Evolutionary conservation across 1,140 invertebrate species (phyloP).

Genomic region (Monomorium pharaonis): DNA sequence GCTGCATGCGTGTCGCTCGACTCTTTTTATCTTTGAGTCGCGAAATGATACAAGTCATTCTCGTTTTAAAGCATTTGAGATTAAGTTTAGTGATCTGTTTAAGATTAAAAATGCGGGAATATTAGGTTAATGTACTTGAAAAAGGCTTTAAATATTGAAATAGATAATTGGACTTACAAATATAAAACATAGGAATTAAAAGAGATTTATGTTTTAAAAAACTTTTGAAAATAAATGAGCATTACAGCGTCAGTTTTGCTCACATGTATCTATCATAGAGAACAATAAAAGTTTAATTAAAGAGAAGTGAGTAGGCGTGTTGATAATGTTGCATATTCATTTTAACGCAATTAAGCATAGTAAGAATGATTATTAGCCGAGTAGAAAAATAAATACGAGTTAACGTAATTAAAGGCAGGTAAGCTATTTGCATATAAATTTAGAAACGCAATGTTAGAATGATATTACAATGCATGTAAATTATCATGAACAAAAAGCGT

Average conservation of each 20-base stretch:
- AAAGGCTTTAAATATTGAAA: not conserved
- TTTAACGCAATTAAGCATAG: not conserved
- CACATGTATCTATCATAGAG: not conserved
- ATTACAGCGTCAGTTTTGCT: not conserved
- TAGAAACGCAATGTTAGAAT: not conserved
- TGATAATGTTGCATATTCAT: conserved; percentile 17
- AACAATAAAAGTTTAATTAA: conserved; percentile 18
- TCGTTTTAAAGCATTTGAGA: not conserved
- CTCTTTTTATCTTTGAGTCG: not conserved
- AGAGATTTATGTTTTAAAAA: not conserved
- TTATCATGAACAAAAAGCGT: not conserved
- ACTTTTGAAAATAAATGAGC: not conserved
- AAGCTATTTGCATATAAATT: not conserved
- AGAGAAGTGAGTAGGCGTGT: not conserved
- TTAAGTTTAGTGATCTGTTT: not conserved
- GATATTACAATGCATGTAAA: not conserved
- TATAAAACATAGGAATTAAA: not conserved
- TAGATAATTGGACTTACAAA: not conserved
- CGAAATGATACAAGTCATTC: not conserved
- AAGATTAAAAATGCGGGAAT: not conserved
- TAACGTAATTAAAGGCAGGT: not conserved
- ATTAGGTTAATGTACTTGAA: not conserved
- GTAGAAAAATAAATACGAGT: not conserved
- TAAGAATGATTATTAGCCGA: not conserved
- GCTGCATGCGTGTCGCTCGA: not conserved